phyloP scores from a whole-genome alignment of 2,888 invertebrate genomes.

The Salticus scenicus region DNA sequence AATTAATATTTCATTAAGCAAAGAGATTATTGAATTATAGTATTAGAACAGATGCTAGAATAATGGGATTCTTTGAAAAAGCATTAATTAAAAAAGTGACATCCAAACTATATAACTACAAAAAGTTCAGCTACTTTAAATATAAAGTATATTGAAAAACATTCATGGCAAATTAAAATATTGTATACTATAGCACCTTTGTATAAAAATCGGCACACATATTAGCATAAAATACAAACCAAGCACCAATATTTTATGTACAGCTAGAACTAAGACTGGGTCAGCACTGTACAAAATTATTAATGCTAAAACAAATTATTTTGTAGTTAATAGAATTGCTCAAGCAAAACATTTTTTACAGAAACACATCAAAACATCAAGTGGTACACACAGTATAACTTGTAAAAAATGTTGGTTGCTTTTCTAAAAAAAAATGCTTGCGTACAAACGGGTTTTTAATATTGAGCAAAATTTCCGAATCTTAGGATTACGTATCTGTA shows the following conservation, averaged over 20 bases:
- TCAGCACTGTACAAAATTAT: conserved; percentile 44
- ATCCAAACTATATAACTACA: neutral
- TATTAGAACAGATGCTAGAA: no score
- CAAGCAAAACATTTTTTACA: conserved; percentile 29
- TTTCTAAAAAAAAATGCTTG: no score
- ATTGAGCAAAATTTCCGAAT: no score
- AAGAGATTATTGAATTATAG: no score
- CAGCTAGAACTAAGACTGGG: conserved; percentile 56
- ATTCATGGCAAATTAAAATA: conserved; percentile 41
- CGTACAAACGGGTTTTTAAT: no score
- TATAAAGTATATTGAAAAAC: conserved; percentile 33
- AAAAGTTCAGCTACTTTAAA: neutral
- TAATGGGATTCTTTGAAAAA: neutral
- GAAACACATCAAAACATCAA: neutral
- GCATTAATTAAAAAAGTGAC: neutral
- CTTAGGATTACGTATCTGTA: no score
- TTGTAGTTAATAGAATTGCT: conserved; percentile 55
- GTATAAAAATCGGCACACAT: conserved; percentile 58
- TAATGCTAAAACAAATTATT: conserved; percentile 11
- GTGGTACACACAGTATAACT: neutral
- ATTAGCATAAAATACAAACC: conserved; percentile 41
- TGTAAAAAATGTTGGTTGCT: no score
- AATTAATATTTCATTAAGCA: no score
- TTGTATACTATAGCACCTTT: conserved; percentile 55
- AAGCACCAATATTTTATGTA: conserved; percentile 63